Conservation (phyloP, 1,140 invertebrate species). For the Cydia splendana region DNA sequence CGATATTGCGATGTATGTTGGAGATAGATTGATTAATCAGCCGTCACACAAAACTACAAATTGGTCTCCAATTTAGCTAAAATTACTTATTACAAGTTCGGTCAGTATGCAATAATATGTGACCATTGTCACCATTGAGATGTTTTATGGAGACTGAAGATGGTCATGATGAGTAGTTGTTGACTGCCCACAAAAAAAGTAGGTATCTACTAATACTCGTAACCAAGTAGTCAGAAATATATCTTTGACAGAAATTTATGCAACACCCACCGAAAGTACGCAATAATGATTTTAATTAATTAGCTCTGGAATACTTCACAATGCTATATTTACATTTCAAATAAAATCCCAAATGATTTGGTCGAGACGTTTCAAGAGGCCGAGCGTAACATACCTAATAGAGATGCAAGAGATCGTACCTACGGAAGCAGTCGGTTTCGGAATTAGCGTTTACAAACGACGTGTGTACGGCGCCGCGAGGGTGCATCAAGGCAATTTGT, state of each 20-base stretch:
- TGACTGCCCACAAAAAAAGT: neutral
- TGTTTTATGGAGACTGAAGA: too few species aligned
- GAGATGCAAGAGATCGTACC: too few species aligned
- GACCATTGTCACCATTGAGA: neutral
- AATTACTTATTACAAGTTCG: neutral
- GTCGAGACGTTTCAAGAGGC: too few species aligned
- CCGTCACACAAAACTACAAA: neutral
- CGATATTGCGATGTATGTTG: too few species aligned
- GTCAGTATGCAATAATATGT: neutral
- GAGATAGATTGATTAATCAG: too few species aligned
- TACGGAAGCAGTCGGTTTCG: neutral
- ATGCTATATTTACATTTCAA: too few species aligned
- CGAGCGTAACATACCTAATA: too few species aligned
- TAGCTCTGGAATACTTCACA: too few species aligned
- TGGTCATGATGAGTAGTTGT: too few species aligned
- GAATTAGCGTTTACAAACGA: neutral
- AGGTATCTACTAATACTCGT: neutral
- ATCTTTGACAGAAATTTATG: neutral
- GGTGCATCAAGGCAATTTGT: conserved; percentile 19
- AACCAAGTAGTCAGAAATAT: neutral
- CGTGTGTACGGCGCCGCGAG: neutral
- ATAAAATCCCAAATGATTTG: too few species aligned
- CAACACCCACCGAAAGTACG: too few species aligned
- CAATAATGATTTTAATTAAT: too few species aligned
- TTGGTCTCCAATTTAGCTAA: neutral